Conservation (phyloP, 2,113 vertebrate species). For the Halcyon senegalensis region DNA sequence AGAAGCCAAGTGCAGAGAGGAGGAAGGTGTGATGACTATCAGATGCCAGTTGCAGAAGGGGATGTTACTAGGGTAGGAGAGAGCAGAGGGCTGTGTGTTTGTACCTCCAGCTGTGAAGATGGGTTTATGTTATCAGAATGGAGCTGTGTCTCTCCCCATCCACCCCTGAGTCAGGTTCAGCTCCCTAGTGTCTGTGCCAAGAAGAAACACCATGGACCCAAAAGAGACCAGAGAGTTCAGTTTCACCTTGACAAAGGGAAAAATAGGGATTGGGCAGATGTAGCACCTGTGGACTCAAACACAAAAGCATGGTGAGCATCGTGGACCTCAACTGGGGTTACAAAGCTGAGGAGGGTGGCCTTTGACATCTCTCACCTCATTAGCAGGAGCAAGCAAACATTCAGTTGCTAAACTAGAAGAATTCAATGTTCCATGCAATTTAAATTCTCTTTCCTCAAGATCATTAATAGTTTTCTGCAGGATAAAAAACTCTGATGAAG, state of each 20-base stretch:
- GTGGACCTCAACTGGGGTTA: neutral
- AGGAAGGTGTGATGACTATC: neutral
- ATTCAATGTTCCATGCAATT: slow-evolving; percentile 7
- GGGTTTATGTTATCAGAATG: neutral
- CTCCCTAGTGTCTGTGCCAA: neutral
- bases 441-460: neutral
- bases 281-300: neutral
- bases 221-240: neutral
- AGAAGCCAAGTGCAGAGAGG: neutral
- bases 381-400: neutral
- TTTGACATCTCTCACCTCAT: neutral
- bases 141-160: neutral
- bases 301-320: neutral
- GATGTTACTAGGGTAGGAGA: neutral
- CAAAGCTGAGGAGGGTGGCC: neutral
- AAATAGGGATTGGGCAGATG: neutral
- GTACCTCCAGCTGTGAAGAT: neutral
- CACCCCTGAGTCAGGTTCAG: neutral
- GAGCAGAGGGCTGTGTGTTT: neutral
- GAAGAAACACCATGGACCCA: neutral
- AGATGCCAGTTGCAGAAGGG: neutral
- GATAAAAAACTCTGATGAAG: slow-evolving; percentile 2
- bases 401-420: neutral
- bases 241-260: neutral
- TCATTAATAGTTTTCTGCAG: slow-evolving; percentile 18